Evolutionary conservation across 2,113 vertebrate genomes (phyloP).

Genomic region (Brachyhypopomus occidentalis): DNA sequence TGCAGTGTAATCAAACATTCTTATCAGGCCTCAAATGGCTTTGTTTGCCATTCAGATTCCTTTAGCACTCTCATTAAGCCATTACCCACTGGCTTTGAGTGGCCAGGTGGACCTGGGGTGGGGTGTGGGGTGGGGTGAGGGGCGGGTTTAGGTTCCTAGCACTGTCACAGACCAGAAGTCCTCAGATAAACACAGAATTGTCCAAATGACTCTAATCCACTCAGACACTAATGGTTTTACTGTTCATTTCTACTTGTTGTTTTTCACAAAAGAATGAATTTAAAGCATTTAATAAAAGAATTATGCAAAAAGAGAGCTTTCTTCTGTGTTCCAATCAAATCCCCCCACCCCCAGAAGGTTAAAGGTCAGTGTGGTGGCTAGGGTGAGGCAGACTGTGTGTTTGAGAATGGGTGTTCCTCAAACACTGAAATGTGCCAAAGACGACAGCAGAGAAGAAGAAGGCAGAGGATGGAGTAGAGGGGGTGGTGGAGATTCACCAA

Average conservation of each 20-base stretch:
- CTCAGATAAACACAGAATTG: not conserved
- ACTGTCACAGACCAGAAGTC: conserved; percentile 1
- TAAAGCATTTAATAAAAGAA: too few relatives aligned
- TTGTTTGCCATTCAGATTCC: conserved; percentile 41
- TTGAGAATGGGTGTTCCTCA: conserved; percentile 11
- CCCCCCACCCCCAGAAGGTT: conserved; percentile 20
- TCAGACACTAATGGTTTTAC: too few relatives aligned
- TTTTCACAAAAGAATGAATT: too few relatives aligned
- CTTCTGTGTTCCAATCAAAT: too few relatives aligned
- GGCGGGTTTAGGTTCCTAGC: too few relatives aligned
- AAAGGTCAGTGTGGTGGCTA: conserved; percentile 37
- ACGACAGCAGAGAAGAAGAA: not conserved
- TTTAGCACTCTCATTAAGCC: conserved; percentile 40
- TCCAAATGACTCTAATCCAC: not conserved
- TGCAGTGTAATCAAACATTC: conserved; percentile 38
- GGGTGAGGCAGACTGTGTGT: not conserved
- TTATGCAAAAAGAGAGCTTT: too few relatives aligned
- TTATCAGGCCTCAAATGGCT: conserved; percentile 28
- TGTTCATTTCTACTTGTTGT: too few relatives aligned
- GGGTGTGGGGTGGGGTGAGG: too few relatives aligned
- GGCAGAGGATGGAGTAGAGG: not conserved
- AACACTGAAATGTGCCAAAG: conserved; percentile 1
- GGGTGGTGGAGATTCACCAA: not conserved
- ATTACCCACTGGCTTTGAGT: conserved; percentile 9
- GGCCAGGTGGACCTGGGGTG: too few relatives aligned